Base-by-base conservation (phyloP, 1,140 invertebrate species). In the Drosophila pallidifrons region DNA sequence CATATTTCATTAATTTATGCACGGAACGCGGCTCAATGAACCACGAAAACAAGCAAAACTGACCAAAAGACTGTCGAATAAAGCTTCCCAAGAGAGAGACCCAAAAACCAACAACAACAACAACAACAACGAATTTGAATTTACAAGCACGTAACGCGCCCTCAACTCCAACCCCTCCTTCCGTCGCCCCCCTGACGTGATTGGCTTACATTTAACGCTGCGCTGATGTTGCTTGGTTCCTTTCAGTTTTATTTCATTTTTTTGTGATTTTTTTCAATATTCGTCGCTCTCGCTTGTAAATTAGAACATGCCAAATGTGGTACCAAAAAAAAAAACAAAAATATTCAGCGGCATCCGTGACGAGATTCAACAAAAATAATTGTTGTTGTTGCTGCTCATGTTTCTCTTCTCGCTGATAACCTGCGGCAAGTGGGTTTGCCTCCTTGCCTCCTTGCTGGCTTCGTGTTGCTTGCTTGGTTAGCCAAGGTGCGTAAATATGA, bases 1-100 rank as follows among this genome's bases (percentile, higher is more conserved):
- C 81, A 86, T 88, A 88, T 76, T 88, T 89, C 77, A 86, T 91
- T 91, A 91, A 91, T 91, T 91, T 91, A 91, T 91, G 88, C 88
- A 77, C 79, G 76, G 72, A 82, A 74, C 87, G 74, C 82, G 72
- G 79, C 81, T 82, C 82, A 82, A 87, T 83, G 85, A 83, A 83
- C 85, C 85, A 81, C 51, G 75, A 81, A 81, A 87, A 79, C 77
- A 86, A 75, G 74, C 66, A 75, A 55, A 69, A 54, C 15, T 63
- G 68, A 46, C 52, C 52, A 72, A 66, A 7, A 38, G 58, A 65
- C 51, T 13, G 52, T 15, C 25, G 38, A 61, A 61, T 15, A 35
- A 47, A 64, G 32, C 11, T 38, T 47, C 43, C 1, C 35, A 13
- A 69, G 61, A 30, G 30, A 32, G 7, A 38, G 8, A 25, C 46